These are phyloP conservation scores for Chunga burmeisteri DNA, from an alignment of 2,113 vertebrate species.

Conservation along the genomic window DNA sequence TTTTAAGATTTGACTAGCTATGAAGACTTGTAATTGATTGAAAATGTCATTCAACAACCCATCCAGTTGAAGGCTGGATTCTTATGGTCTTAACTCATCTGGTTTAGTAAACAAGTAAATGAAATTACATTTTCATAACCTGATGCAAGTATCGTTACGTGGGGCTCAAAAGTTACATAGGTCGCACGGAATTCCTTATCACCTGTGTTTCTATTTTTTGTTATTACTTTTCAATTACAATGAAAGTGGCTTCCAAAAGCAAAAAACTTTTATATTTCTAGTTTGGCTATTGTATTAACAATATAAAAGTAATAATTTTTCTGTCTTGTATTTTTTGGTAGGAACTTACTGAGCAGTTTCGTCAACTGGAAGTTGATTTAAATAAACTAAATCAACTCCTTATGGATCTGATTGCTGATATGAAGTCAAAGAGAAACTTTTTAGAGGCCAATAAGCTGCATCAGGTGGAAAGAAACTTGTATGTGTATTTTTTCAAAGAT, in stretches of 20 bases:
- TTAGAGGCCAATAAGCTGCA: constrained; percentile 78
- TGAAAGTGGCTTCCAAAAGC: neutral
- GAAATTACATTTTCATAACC: neutral
- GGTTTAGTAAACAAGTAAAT: neutral
- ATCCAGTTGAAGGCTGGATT: neutral
- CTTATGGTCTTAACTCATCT: neutral
- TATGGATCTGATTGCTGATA: constrained; percentile 79
- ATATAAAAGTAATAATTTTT: neutral
- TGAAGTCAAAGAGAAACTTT: constrained; percentile 81
- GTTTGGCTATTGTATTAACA: neutral
- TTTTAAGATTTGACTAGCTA: neutral
- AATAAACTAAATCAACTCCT: constrained; percentile 79
- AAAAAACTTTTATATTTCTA: neutral
- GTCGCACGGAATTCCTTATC: neutral
- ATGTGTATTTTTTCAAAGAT: constrained; percentile 86
- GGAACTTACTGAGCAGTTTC: constrained; percentile 81
- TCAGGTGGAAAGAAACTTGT: constrained; percentile 86
- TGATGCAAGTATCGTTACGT: neutral
- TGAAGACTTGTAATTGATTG: neutral
- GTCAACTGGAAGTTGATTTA: constrained; percentile 77
- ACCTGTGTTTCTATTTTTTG: neutral
- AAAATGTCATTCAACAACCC: neutral
- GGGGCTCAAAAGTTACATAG: neutral
- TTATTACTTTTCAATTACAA: neutral
- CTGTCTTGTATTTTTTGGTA: constrained; percentile 50